A percentile compares a stretch with the other conserved stretches of the same genome.
These are phyloP conservation scores for Acanthosepion lycidas DNA, from an alignment of 2,888 invertebrate species.

Conservation along the genomic window DNA sequence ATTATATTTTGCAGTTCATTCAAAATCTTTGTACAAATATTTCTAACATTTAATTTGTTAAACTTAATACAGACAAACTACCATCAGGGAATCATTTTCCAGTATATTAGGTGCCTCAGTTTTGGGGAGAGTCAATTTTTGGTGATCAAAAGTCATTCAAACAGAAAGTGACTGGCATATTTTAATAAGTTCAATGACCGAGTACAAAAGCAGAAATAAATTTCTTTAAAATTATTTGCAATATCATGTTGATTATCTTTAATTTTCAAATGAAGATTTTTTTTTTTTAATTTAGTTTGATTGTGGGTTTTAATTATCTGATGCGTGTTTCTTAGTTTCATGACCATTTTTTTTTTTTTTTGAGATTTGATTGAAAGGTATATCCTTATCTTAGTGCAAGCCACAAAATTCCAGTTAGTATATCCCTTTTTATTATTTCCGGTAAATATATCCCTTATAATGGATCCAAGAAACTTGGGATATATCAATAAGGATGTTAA, in stretches of 20 bases:
- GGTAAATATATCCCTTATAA: neutral
- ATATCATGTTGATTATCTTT: neutral
- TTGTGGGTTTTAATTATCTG: neutral
- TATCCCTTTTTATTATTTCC: neutral
- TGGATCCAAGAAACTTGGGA: neutral
- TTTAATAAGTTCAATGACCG: neutral
- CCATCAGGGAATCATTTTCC: neutral
- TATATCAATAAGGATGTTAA: neutral
- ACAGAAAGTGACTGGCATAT: no score
- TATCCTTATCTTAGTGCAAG: neutral
- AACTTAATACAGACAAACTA: neutral
- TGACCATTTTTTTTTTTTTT: neutral
- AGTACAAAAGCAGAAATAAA: neutral
- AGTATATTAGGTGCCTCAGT: neutral
- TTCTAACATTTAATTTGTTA: neutral
- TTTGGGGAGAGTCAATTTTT: no score
- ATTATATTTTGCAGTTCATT: neutral
- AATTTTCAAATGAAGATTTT: neutral
- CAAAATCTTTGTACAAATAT: neutral
- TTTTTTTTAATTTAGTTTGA: neutral
- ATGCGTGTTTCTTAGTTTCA: neutral
- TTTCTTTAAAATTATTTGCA: neutral
- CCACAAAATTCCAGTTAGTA: no score
- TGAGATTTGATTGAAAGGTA: neutral
- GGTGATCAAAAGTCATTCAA: no score